Evolutionary conservation across 2,888 invertebrate species (phyloP).

Genomic region (Mythimna albipuncta): DNA sequence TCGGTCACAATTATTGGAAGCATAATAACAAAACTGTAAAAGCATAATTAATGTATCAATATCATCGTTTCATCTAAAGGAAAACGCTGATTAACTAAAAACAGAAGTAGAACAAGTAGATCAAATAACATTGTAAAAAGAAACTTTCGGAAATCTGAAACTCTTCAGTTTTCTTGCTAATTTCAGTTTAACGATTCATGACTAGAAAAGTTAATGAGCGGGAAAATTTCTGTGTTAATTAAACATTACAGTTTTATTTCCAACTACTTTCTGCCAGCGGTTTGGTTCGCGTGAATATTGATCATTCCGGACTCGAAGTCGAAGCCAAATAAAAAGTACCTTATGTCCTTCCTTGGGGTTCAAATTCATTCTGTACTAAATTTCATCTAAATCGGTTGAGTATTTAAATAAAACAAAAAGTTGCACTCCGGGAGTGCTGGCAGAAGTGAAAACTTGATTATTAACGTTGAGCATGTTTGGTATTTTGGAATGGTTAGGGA

Average conservation of each 20-base stretch:
- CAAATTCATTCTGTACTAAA: too few relatives aligned
- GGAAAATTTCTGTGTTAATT: background rate
- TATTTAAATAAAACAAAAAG: too few relatives aligned
- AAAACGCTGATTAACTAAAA: conserved; percentile 32
- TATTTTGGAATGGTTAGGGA: too few relatives aligned
- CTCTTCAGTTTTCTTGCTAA: conserved; percentile 41
- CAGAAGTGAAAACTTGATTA: too few relatives aligned
- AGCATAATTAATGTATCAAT: conserved; percentile 7
- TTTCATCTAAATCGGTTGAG: too few relatives aligned
- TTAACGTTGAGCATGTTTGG: too few relatives aligned
- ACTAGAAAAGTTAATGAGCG: conserved; percentile 7
- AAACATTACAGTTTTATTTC: background rate
- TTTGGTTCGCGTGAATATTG: too few relatives aligned
- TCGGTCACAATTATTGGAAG: background rate
- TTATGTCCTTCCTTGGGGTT: too few relatives aligned
- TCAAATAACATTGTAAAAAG: conserved; percentile 45
- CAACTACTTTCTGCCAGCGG: background rate
- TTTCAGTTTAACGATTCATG: conserved; percentile 28
- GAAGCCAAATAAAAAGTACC: too few relatives aligned
- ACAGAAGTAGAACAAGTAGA: conserved; percentile 37
- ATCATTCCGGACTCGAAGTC: too few relatives aligned
- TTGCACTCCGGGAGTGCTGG: too few relatives aligned
- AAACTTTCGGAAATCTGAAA: conserved; percentile 40
- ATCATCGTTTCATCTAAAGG: background rate
- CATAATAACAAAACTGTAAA: background rate